Conservation (phyloP, 2,888 invertebrate genomes). For the Volucella inanis region DNA sequence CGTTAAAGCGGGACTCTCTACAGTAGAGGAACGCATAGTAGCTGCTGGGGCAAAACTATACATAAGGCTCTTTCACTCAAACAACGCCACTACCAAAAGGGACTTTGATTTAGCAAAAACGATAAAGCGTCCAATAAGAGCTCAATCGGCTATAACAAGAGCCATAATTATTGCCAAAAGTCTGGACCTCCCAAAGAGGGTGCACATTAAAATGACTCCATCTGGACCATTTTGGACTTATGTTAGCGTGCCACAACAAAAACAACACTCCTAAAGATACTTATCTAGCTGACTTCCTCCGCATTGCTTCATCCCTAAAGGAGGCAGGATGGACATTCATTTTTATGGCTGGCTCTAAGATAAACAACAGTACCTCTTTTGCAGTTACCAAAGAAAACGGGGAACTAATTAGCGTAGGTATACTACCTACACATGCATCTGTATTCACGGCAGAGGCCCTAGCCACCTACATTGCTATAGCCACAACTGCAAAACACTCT, state of each 20-base stretch:
- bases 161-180: too few species aligned
- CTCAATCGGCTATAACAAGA: background rate
- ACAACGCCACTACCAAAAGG: background rate
- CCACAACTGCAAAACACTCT: background rate
- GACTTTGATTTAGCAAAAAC: background rate
- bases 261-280: background rate
- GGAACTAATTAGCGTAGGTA: background rate
- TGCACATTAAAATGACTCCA: background rate
- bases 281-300: background rate
- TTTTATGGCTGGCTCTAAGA: background rate
- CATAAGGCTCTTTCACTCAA: background rate
- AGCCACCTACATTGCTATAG: background rate
- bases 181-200: background rate
- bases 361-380: background rate
- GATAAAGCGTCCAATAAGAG: background rate
- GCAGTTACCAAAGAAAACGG: background rate
- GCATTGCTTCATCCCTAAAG: background rate
- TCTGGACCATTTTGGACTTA: constrained; percentile 1
- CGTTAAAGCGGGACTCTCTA: too few species aligned
- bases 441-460: background rate
- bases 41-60: background rate
- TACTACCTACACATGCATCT: background rate
- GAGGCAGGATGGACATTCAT: background rate
- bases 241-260: background rate
- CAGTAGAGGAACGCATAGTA: too few species aligned